These are phyloP conservation scores for Amaurobius ferox DNA, from an alignment of 2,888 invertebrate genomes.

Conservation along the genomic window DNA sequence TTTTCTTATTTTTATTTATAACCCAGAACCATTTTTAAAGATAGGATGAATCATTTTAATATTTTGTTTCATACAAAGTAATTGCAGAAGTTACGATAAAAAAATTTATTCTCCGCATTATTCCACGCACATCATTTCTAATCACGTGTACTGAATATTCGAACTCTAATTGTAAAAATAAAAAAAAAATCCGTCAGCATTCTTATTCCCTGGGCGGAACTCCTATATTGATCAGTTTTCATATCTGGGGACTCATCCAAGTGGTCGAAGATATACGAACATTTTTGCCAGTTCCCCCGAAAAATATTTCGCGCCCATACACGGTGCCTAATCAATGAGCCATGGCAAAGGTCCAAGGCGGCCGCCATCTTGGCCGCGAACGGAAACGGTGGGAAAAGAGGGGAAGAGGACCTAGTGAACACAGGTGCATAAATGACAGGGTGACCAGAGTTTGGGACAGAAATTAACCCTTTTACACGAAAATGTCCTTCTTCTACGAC, in stretches of 20 bases:
- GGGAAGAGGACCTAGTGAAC: slow-evolving; percentile 31
- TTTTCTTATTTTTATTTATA: no score
- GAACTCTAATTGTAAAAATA: no score
- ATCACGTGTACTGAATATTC: no score
- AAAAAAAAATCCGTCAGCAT: no score
- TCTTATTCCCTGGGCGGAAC: no score
- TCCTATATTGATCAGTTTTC: slow-evolving; percentile 31
- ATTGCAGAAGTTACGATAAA: no score
- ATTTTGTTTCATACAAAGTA: no score
- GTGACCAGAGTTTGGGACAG: background rate
- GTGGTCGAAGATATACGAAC: slow-evolving; percentile 46
- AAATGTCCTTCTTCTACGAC: no score
- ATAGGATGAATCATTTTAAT: no score
- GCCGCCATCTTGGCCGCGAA: slow-evolving; percentile 61
- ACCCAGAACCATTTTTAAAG: no score
- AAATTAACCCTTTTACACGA: background rate
- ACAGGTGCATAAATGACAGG: slow-evolving; percentile 44
- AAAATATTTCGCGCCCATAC: slow-evolving; percentile 63
- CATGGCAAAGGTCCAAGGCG: slow-evolving; percentile 61
- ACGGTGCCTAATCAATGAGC: slow-evolving; percentile 57
- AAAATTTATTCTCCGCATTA: no score
- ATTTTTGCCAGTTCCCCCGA: slow-evolving; percentile 26
- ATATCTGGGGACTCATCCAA: slow-evolving; percentile 47
- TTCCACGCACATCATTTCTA: no score
- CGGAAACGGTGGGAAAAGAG: slow-evolving; percentile 22